Base-by-base conservation (phyloP, 1,140 invertebrate genomes). In the Lepidurus packardi region DNA sequence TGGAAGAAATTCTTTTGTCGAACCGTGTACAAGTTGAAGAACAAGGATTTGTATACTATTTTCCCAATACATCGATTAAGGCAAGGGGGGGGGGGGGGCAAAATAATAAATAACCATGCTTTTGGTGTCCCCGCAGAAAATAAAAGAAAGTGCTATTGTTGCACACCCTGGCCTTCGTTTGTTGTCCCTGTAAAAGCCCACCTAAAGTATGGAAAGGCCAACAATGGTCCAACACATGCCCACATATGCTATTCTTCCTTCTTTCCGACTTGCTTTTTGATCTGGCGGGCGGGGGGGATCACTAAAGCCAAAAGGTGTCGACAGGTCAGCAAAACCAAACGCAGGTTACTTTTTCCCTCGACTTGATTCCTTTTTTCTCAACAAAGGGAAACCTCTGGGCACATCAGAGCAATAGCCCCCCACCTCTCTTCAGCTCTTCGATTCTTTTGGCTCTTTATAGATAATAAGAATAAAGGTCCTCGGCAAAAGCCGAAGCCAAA, bases 391-490 rank as follows among this genome's bases (percentile, higher is more conserved):
- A 13, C 21, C 21, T 65, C 53, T 65, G 34, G 34, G 34, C 34
- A 34, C 34, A 34, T 34, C 34, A 34, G 34, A 34, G 34, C 34
- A 34, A 34, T 65, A 13, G 13, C 16, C 53, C 53, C 16, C 53
- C 21, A 21, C 7, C 16, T 13, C 9, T 21, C 53, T 21, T 21
- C 53, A 9, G 6, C 13, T 16, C 13, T 65, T 65, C 53, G 9
- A 16, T 11, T 65, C 13, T 16, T 65, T 65, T 65, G 8, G 53
- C 53, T 65, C 10, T 65, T 65, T n/a, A 65, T 65, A 65, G 6
- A 65, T 65, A 65, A 65, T 65, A 65, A 65, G 53, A 65, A 65
- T 65, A 65, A 65, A 65, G 53, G 53, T n/a, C 16, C 53, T n/a
- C 53, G 53, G 53, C 53, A 65, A 34, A 34, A 34, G 34, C 34